These are phyloP conservation scores for Tenthredo scrophulariae DNA, from an alignment of 2,888 invertebrate genomes.

Conservation along the genomic window DNA sequence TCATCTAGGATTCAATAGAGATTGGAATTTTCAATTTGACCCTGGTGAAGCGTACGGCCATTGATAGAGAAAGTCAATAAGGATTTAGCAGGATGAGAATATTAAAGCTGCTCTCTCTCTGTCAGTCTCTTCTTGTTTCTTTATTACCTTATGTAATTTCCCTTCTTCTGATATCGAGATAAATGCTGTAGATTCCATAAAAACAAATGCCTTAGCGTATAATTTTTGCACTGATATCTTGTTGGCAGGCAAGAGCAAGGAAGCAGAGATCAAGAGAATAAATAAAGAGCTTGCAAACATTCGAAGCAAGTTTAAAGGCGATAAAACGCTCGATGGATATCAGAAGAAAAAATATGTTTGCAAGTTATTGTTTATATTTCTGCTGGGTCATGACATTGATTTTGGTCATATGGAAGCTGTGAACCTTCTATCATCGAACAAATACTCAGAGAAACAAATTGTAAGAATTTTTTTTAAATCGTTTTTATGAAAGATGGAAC, in stretches of 20 bases:
- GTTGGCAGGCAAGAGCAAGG: slow-evolving; percentile 96
- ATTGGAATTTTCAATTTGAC: slow-evolving; percentile 25
- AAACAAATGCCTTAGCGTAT: background rate
- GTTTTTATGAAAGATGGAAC: slow-evolving; percentile 29
- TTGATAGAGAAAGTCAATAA: slow-evolving; percentile 47
- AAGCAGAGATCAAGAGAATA: slow-evolving; percentile 99
- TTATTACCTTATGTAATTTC: background rate
- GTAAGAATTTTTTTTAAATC: slow-evolving; percentile 79
- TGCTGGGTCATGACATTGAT: slow-evolving; percentile 99
- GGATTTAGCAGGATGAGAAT: slow-evolving; percentile 36
- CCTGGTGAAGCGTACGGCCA: background rate
- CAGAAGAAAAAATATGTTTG: slow-evolving; percentile 99
- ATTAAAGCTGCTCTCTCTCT: slow-evolving; percentile 1
- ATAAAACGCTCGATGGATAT: slow-evolving; percentile 99
- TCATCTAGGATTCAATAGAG: background rate
- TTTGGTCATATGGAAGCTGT: slow-evolving; percentile 99
- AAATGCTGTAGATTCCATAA: background rate
- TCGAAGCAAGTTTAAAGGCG: slow-evolving; percentile 99
- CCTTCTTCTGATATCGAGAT: slow-evolving; percentile 8
- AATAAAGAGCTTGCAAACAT: slow-evolving; percentile 99
- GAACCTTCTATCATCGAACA: slow-evolving; percentile 98
- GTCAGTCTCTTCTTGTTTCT: background rate
- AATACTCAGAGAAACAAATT: slow-evolving; percentile 99
- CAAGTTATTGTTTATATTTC: slow-evolving; percentile 99
- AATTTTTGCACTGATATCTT: slow-evolving; percentile 49